phyloP scores from a whole-genome alignment of 2,888 invertebrate species.

The Troilus luridus region DNA sequence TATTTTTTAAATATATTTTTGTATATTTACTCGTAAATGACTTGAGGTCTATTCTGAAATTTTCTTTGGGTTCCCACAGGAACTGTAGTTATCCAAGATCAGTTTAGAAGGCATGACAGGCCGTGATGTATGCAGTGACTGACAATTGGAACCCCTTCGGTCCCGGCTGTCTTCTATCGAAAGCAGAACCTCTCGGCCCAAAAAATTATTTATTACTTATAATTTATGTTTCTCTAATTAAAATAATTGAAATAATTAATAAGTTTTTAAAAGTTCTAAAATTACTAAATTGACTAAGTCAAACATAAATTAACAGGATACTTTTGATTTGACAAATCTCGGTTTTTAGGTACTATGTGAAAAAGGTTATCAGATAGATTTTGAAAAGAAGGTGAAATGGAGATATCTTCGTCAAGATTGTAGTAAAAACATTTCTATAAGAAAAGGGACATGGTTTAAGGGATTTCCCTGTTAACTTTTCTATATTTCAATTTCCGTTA shows the following conservation, averaged over 20 bases:
- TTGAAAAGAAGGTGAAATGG: no score
- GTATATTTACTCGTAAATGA: no score
- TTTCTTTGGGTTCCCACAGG: slow-evolving; percentile 33
- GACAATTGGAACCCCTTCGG: slow-evolving; percentile 39
- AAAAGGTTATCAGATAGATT: no score
- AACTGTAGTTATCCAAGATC: slow-evolving; percentile 34
- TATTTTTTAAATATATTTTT: no score
- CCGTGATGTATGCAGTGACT: slow-evolving; percentile 34
- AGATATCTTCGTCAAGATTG: no score
- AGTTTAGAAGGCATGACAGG: slow-evolving; percentile 51
- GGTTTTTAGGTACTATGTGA: no score
- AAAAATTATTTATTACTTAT: not conserved
- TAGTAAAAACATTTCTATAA: no score
- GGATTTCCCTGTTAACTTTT: no score
- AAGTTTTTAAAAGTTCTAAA: not conserved
- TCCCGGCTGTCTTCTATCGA: not conserved
- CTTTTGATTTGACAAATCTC: no score
- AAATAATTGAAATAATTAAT: not conserved
- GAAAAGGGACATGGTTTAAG: no score
- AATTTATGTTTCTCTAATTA: not conserved
- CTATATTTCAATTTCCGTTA: no score
- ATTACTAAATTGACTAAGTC: not conserved
- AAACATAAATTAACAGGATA: not conserved
- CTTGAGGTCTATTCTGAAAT: no score
- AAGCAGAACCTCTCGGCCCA: not conserved